Evolutionary conservation across 2,888 invertebrate species (phyloP), one percentile per base, ranked within the genome.

Genomic region (Orthosia gracilis): DNA sequence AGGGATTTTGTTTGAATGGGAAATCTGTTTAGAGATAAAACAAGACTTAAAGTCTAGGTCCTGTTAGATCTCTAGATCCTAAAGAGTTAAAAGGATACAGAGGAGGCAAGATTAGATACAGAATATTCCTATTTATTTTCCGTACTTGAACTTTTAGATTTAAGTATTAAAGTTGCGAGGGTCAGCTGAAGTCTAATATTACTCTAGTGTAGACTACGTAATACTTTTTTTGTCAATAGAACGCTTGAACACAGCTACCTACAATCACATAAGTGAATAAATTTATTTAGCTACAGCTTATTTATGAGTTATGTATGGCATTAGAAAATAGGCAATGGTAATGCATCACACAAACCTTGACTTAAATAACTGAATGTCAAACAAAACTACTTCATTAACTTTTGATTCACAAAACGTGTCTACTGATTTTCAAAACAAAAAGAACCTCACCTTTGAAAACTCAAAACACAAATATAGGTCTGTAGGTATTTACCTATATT

Each of bases 311-410:
- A 71, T 18, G 18, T 31, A 55, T 52, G 26, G 58, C 2, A 23
- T 71, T 21, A n/a, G 7, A 45, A 31, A 52, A 72, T 18, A 45
- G 18, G 13, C 21, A n/a, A 31, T 21, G 12, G 12, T 57, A 18
- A 45, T 61, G 18, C 1, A 23, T 55, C 3, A 47, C 4, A 15
- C 17, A n/a, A 40, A 64, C 77, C 67, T 57, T 76, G 55, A 21
- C 26, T 18, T 45, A 59, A 18, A 45, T 52, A 17, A 71, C 13
- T 26, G 15, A 54, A 45, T 55, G 55, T 76, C 40, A 58, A 57
- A 31, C 21, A 45, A 57, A 63, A 74, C 23, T 17, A 2, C 72
- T 15, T 73, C 12, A 73, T 73, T 26, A 58, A 40, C 1, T 23
- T 17, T 55, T 47, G 4, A n/a, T 54, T 47, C 21, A 15, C 17